These are phyloP conservation scores for Corvus moneduloides DNA, from an alignment of 2,113 vertebrate species.

Conservation along the genomic window DNA sequence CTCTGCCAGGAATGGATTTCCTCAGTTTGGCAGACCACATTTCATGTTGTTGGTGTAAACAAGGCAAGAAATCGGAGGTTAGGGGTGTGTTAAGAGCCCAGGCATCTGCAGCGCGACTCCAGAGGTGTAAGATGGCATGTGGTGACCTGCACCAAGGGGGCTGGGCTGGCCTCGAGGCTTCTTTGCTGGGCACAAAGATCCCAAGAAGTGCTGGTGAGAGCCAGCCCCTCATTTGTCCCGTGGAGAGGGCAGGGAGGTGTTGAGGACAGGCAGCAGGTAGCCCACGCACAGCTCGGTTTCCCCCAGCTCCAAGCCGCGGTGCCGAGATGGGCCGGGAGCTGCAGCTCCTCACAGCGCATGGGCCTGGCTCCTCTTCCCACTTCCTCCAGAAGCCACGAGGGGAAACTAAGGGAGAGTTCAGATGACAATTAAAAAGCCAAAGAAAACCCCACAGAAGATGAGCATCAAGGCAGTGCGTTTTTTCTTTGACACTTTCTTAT, in stretches of 20 bases:
- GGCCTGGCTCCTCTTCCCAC: not conserved
- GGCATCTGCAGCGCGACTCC: not conserved
- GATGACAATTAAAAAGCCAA: constrained; percentile 8
- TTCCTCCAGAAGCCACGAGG: not conserved
- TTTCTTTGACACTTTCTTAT: constrained; percentile 48
- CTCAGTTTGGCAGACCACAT: not conserved
- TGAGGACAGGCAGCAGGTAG: not conserved
- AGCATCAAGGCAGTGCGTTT: constrained; percentile 12
- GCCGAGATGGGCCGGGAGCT: not conserved
- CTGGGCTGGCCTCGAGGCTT: not conserved
- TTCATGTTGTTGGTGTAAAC: not conserved
- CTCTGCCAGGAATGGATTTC: not conserved
- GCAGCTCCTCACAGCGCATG: accelerated
- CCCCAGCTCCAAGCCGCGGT: not conserved
- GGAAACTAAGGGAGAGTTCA: constrained; percentile 20
- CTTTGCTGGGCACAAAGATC: not conserved
- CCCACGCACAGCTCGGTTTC: not conserved
- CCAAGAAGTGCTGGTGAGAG: not conserved
- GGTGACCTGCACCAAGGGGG: not conserved
- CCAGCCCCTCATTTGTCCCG: not conserved
- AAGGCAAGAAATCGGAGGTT: not conserved
- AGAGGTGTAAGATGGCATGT: not conserved
- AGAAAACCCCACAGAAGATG: constrained; percentile 22
- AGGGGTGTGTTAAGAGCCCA: not conserved
- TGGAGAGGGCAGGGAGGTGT: not conserved